Evolutionary conservation across 1,140 invertebrate species (phyloP).

Genomic region (Drosophila quadrilineata): DNA sequence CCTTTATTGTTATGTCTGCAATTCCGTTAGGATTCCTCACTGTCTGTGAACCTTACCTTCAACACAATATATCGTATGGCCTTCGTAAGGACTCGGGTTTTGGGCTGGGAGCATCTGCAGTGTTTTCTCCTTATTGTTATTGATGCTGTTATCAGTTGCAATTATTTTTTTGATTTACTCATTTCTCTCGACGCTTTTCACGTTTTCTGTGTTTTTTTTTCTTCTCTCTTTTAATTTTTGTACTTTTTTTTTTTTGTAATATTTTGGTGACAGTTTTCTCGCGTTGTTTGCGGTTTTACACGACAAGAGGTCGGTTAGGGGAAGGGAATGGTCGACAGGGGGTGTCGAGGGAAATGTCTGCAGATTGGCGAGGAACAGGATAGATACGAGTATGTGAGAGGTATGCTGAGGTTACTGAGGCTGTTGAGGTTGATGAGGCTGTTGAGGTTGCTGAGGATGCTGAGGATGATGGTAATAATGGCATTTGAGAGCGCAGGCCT

Average conservation of each 20-base stretch:
- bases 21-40: constrained; percentile 20
- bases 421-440: not conserved
- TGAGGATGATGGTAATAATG: too few species aligned
- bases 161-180: constrained; percentile 77
- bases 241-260: constrained; percentile 1
- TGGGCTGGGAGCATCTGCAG: not conserved
- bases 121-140: constrained; percentile 66
- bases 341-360: too few species aligned
- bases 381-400: not conserved
- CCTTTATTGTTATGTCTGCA: constrained; percentile 35
- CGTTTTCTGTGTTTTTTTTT: not conserved
- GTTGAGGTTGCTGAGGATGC: not conserved
- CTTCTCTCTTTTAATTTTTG: not conserved
- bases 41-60: constrained; percentile 13
- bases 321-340: too few species aligned
- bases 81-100: too few species aligned
- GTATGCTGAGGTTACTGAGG: not conserved
- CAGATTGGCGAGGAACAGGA: not conserved
- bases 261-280: constrained; percentile 64
- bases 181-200: constrained; percentile 29
- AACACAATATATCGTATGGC: not conserved
- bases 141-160: constrained; percentile 76
- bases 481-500: too few species aligned
- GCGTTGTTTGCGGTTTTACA: constrained; percentile 66
- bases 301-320: too few species aligned